Conservation (phyloP, 2,797 vertebrate species). For the Cossypha niveicapilla region DNA sequence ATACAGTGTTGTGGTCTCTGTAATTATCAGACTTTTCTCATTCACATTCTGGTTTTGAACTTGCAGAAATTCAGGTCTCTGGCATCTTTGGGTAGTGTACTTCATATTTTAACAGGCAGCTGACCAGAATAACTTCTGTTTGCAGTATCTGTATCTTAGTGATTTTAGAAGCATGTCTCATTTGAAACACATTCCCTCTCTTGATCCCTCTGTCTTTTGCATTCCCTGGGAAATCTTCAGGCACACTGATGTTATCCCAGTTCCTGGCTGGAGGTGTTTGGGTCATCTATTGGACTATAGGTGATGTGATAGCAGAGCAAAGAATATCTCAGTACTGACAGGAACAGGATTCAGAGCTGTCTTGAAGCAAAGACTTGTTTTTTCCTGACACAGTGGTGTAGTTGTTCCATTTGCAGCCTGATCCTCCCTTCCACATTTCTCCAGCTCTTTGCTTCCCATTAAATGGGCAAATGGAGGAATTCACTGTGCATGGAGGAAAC, state of each 20-base stretch:
- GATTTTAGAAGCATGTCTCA: not conserved
- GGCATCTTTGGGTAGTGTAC: not conserved
- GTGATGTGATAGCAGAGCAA: not conserved
- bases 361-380: not conserved
- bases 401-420: not conserved
- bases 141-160: not conserved
- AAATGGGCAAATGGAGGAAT: not conserved
- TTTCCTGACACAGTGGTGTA: not conserved
- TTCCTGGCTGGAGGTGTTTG: not conserved
- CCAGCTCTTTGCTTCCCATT: not conserved
- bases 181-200: not conserved
- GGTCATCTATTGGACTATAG: not conserved
- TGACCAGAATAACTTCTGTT: not conserved
- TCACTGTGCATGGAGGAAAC: not conserved
- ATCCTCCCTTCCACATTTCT: not conserved
- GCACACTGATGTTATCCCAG: not conserved
- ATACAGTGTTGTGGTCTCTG: not conserved
- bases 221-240: not conserved
- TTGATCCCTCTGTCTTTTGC: not conserved
- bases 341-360: not conserved
- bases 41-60: not conserved
- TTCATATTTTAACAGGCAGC: not conserved
- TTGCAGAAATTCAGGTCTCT: not conserved
- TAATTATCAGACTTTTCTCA: not conserved
- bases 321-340: not conserved